Conservation (phyloP, 2,113 vertebrate species). For the Syngnathus scovelli region DNA sequence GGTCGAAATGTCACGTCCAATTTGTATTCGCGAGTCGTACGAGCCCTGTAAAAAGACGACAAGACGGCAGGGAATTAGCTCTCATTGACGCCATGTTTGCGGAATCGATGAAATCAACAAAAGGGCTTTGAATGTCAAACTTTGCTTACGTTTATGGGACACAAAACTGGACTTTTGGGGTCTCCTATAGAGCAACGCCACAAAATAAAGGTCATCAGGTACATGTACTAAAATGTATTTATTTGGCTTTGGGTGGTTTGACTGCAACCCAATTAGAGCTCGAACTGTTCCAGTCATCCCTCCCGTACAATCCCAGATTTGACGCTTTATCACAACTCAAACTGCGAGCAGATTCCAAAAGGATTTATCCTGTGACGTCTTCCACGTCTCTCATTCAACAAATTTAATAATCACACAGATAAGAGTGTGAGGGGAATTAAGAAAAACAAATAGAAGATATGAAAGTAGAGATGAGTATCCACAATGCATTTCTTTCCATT, state of each 20-base stretch:
- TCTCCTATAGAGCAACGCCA: constrained; percentile 29
- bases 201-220: constrained; percentile 61
- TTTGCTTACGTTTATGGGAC: constrained; percentile 64
- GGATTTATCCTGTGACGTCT: constrained; percentile 30
- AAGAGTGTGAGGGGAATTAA: neutral
- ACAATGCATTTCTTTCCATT: constrained; percentile 7
- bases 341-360: constrained; percentile 23
- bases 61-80: constrained; percentile 39
- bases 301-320: constrained; percentile 26
- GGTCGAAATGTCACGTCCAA: constrained; percentile 73
- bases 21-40: constrained; percentile 63
- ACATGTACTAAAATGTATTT: constrained; percentile 40
- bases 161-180: constrained; percentile 61
- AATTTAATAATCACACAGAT: constrained; percentile 13
- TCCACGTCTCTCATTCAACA: constrained; percentile 13
- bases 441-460: neutral
- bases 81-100: constrained; percentile 46
- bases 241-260: neutral
- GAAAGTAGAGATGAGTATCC: neutral
- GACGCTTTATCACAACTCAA: constrained; percentile 23
- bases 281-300: constrained; percentile 17
- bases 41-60: constrained; percentile 17
- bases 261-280: constrained; percentile 3
- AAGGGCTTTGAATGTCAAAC: constrained; percentile 67
- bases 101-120: constrained; percentile 73